phyloP scores from a whole-genome alignment of 2,113 vertebrate genomes.

The Entomyzon cyanotis region DNA sequence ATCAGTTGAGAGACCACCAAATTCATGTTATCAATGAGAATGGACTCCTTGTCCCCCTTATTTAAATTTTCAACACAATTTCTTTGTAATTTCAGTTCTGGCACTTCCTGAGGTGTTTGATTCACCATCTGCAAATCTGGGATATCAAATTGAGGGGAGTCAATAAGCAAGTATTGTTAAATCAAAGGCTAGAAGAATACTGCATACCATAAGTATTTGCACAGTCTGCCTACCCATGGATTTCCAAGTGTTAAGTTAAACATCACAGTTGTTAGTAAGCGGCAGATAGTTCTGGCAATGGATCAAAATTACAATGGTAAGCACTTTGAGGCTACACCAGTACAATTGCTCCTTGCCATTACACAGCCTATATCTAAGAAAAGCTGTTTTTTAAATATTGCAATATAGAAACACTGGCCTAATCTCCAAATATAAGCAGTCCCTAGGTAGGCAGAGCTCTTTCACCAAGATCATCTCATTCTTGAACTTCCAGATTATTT shows the following conservation, averaged over 20 bases:
- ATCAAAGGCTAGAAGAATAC: neutral
- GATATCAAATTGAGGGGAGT: neutral
- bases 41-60: neutral
- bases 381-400: neutral
- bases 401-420: neutral
- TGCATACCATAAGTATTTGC: neutral
- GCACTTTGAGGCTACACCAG: neutral
- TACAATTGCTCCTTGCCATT: neutral
- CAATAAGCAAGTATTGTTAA: neutral
- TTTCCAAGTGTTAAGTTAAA: slow-evolving; percentile 20
- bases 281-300: neutral
- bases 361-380: neutral
- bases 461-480: neutral
- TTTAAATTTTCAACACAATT: slow-evolving; percentile 9
- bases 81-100: neutral
- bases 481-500: neutral
- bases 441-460: neutral
- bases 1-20: neutral
- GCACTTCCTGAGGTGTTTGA: neutral
- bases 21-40: neutral
- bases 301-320: neutral
- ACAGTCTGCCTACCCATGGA: neutral
- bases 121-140: neutral
- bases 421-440: neutral
- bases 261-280: neutral